These are phyloP conservation scores for Cuculus canorus DNA, from an alignment of 2,797 vertebrate genomes.

Conservation along the genomic window DNA sequence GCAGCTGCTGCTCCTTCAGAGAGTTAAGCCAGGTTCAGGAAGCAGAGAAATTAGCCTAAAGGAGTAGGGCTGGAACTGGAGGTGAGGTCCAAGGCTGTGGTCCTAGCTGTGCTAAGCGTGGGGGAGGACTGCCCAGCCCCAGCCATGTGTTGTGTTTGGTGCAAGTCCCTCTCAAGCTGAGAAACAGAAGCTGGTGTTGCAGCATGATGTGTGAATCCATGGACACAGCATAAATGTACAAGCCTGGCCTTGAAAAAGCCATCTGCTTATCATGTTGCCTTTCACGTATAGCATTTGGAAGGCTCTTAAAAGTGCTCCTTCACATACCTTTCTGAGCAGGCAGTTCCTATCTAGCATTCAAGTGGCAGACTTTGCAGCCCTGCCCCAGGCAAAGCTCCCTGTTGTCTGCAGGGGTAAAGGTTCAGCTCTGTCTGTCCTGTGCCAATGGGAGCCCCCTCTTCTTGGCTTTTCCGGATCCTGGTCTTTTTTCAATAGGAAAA, in stretches of 20 bases:
- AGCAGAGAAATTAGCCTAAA: background rate
- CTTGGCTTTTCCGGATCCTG: background rate
- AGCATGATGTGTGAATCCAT: background rate
- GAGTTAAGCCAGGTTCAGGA: background rate
- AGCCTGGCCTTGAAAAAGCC: background rate
- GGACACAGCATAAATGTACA: fast-evolving
- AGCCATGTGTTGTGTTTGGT: fast-evolving
- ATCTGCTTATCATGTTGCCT: background rate
- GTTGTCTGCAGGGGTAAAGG: background rate
- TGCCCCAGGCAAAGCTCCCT: background rate
- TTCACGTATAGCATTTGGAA: background rate
- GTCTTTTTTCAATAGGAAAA: conserved; percentile 20
- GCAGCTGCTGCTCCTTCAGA: background rate
- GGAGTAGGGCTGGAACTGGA: background rate
- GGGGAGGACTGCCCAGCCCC: background rate
- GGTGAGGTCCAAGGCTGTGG: background rate
- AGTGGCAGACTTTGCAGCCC: background rate
- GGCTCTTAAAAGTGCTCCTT: conserved; percentile 8
- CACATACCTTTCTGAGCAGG: conserved; percentile 24
- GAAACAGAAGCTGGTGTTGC: background rate
- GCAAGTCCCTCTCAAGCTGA: background rate
- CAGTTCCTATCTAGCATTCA: background rate
- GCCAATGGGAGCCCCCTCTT: background rate
- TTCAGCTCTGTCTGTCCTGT: background rate
- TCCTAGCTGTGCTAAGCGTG: background rate